Evolutionary conservation across 2,888 invertebrate species (phyloP).

Genomic region (Melanophora roralis): DNA sequence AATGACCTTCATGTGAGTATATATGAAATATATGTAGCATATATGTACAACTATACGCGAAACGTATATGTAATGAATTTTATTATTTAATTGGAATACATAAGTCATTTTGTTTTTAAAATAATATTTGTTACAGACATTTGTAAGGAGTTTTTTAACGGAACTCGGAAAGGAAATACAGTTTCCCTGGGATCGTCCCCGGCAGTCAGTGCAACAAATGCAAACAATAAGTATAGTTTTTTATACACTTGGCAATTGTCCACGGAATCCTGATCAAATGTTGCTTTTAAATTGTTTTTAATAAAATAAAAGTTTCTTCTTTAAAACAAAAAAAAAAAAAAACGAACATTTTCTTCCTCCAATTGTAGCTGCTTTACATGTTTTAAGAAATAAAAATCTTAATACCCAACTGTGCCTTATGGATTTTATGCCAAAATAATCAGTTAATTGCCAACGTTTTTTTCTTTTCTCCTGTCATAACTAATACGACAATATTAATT

Average conservation of each 20-base stretch:
- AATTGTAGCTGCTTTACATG: neutral
- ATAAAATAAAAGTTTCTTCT: neutral
- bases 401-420: slow-evolving; percentile 36
- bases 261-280: slow-evolving; percentile 22
- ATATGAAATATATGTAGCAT: too few species aligned
- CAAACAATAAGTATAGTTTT: slow-evolving; percentile 11
- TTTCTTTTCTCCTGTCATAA: slow-evolving; percentile 22
- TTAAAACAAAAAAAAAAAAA: neutral
- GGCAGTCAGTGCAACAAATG: slow-evolving; percentile 20
- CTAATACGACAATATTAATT: slow-evolving; percentile 54
- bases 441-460: slow-evolving; percentile 49
- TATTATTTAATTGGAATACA: too few species aligned
- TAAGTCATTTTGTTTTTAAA: too few species aligned
- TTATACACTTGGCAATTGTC: slow-evolving; percentile 50
- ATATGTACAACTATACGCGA: too few species aligned
- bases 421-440: slow-evolving; percentile 37
- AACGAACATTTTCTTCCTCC: too few species aligned
- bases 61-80: too few species aligned
- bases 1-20: too few species aligned
- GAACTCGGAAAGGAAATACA: neutral
- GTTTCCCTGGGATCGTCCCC: neutral
- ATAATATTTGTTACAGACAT: slow-evolving; percentile 47
- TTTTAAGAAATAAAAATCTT: neutral
- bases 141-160: slow-evolving; percentile 17
- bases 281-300: neutral